Evolutionary conservation across 2,888 invertebrate genomes (phyloP).

Genomic region (Clusia tigrina): DNA sequence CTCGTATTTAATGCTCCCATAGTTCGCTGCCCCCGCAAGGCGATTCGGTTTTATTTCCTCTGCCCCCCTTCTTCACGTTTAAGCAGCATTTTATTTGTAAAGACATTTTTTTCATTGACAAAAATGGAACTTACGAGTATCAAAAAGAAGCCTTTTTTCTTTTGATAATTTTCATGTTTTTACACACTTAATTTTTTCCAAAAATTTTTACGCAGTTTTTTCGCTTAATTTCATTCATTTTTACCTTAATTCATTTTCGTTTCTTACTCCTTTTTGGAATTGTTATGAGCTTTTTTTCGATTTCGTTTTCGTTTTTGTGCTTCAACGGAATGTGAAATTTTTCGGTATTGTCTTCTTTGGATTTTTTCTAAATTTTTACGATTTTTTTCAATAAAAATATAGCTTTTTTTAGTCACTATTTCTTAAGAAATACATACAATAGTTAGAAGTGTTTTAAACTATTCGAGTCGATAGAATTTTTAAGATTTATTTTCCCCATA

Average conservation of each 20-base stretch:
- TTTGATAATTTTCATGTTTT: conserved; percentile 1
- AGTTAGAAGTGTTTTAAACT: not conserved
- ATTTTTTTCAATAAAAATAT: not conserved
- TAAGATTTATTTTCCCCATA: conserved; percentile 26
- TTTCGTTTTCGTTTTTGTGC: no score
- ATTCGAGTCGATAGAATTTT: not conserved
- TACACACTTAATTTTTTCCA: conserved; percentile 22
- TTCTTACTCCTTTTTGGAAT: conserved; percentile 15
- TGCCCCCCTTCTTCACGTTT: no score
- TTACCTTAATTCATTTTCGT: conserved; percentile 19
- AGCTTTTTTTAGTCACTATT: not conserved
- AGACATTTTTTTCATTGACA: no score
- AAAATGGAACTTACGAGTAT: no score
- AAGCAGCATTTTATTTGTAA: no score
- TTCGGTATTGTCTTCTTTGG: conserved; percentile 32
- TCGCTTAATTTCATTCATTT: no score
- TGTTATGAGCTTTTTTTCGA: conserved; percentile 13
- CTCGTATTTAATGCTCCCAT: no score
- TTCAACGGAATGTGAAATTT: conserved; percentile 39
- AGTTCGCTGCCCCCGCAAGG: no score
- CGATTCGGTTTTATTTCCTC: no score
- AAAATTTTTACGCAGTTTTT: conserved; percentile 12
- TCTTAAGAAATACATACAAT: not conserved
- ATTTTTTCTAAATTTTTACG: conserved; percentile 17
- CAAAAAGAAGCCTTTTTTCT: not conserved